Conservation (phyloP, 2,113 vertebrate species). For the Phaethornis superciliosus region DNA sequence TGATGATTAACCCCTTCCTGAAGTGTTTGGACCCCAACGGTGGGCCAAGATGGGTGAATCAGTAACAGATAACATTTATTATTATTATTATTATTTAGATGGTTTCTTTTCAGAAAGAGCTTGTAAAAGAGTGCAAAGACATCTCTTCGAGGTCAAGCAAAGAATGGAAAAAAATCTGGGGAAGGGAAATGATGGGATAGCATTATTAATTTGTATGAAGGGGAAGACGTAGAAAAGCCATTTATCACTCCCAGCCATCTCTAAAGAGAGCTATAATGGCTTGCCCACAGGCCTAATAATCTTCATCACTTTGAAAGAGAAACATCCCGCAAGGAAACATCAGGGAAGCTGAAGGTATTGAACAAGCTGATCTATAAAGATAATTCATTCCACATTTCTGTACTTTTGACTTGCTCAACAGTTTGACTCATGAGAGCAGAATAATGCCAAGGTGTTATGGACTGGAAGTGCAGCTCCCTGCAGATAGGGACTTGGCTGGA, state of each 20-base stretch:
- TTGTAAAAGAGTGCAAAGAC: neutral
- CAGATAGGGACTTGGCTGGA: constrained; percentile 72
- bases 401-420: constrained; percentile 57
- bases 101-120: neutral
- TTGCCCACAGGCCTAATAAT: constrained; percentile 47
- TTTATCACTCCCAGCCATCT: constrained; percentile 7
- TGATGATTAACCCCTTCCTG: constrained; percentile 50
- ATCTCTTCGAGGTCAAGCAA: neutral
- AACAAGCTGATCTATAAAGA: constrained; percentile 58
- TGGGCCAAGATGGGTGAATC: neutral
- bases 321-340: neutral
- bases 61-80: neutral
- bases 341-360: constrained; percentile 34
- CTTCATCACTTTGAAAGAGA: constrained; percentile 50
- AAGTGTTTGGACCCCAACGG: neutral
- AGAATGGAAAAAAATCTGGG: constrained; percentile 8
- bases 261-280: constrained; percentile 13
- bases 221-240: neutral
- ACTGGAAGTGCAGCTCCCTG: constrained; percentile 63
- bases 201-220: neutral
- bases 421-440: constrained; percentile 71
- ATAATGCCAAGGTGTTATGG: constrained; percentile 72
- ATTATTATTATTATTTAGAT: neutral
- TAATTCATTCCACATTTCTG: constrained; percentile 73
- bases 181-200: neutral